Evolutionary conservation across 1,140 invertebrate species (phyloP).

Genomic region (Triops cancriformis): DNA sequence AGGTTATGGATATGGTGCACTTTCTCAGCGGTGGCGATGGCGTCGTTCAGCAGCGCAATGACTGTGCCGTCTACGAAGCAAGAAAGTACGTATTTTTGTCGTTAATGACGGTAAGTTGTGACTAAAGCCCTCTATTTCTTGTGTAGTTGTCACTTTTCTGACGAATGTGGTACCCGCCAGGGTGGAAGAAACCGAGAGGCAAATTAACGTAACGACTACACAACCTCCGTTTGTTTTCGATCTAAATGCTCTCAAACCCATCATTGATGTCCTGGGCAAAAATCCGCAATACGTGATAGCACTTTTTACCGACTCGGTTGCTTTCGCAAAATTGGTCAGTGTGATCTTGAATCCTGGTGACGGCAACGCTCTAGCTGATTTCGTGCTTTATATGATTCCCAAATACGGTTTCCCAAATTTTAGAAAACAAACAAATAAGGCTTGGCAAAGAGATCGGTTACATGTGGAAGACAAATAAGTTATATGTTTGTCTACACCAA

Average conservation of each 20-base stretch:
- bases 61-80: neutral
- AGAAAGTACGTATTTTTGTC: neutral
- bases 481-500: too few relatives aligned
- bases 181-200: neutral
- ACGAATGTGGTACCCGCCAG: neutral
- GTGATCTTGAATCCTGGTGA: neutral
- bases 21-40: neutral
- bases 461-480: too few relatives aligned
- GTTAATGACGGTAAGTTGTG: neutral
- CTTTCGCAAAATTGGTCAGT: neutral
- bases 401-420: neutral
- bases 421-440: neutral
- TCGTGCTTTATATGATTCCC: neutral
- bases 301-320: neutral
- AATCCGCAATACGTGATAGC: neutral
- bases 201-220: neutral
- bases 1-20: neutral
- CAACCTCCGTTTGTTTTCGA: neutral
- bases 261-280: neutral
- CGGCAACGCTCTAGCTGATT: neutral
- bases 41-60: neutral
- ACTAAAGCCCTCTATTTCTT: neutral
- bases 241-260: neutral
- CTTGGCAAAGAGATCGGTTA: too few relatives aligned
- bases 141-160: neutral